Conservation (phyloP, 2,113 vertebrate species). For the Holacanthus passer region DNA sequence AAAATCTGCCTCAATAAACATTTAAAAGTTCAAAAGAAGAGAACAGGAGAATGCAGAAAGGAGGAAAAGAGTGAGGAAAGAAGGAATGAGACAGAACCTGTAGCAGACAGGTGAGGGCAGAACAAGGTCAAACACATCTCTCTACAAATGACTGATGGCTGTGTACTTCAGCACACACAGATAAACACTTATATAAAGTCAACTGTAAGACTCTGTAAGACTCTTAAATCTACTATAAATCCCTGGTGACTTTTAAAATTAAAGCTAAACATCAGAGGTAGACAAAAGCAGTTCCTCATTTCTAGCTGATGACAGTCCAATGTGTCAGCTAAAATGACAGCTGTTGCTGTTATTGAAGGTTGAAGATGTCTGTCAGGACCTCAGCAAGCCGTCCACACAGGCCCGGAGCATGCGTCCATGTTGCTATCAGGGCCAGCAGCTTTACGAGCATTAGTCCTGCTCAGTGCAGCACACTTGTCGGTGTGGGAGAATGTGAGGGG, state of each 20-base stretch:
- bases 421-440: slow-evolving; percentile 1
- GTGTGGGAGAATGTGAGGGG: too few relatives aligned
- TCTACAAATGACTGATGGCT: neutral
- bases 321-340: neutral
- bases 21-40: neutral
- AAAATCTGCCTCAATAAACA: neutral
- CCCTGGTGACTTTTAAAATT: neutral
- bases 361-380: too few relatives aligned
- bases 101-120: neutral
- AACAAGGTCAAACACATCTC: neutral
- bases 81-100: neutral
- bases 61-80: neutral
- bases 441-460: slow-evolving; percentile 7
- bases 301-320: neutral
- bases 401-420: too few relatives aligned
- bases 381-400: too few relatives aligned
- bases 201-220: neutral
- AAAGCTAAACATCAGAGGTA: neutral
- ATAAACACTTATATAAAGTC: neutral
- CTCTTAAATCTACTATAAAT: neutral
- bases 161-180: neutral
- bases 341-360: too few relatives aligned
- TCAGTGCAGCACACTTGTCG: too few relatives aligned
- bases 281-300: neutral
- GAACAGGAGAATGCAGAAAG: neutral